Evolutionary conservation across 2,888 invertebrate genomes (phyloP).

Genomic region (Holacanthella duospinosa): DNA sequence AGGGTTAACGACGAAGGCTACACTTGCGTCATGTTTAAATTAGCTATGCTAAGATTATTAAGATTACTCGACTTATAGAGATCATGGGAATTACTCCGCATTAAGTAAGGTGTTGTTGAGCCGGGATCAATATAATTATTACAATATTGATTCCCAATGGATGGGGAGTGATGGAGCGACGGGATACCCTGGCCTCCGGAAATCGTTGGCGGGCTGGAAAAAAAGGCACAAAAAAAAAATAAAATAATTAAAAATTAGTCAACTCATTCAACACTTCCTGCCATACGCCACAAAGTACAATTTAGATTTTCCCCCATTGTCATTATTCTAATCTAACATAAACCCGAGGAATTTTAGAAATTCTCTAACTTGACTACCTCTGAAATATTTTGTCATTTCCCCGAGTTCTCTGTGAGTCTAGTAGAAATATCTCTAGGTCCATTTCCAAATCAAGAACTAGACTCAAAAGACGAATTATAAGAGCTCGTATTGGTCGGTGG

Average conservation of each 20-base stretch:
- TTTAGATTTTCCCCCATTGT: neutral
- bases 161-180: neutral
- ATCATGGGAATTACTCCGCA: neutral
- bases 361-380: no score
- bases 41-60: neutral
- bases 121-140: neutral
- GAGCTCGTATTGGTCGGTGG: no score
- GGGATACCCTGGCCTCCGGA: neutral
- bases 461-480: no score
- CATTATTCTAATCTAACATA: neutral
- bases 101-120: slow-evolving; percentile 2
- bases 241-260: neutral
- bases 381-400: no score
- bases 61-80: slow-evolving; percentile 3
- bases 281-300: neutral
- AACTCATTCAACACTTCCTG: neutral
- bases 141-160: neutral
- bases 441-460: no score
- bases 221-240: no score
- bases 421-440: no score
- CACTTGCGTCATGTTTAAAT: slow-evolving; percentile 4
- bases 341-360: no score
- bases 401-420: no score
- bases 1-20: neutral
- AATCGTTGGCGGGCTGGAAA: neutral